phyloP scores from a whole-genome alignment of 2,888 invertebrate genomes.

The Proisotoma minuta region DNA sequence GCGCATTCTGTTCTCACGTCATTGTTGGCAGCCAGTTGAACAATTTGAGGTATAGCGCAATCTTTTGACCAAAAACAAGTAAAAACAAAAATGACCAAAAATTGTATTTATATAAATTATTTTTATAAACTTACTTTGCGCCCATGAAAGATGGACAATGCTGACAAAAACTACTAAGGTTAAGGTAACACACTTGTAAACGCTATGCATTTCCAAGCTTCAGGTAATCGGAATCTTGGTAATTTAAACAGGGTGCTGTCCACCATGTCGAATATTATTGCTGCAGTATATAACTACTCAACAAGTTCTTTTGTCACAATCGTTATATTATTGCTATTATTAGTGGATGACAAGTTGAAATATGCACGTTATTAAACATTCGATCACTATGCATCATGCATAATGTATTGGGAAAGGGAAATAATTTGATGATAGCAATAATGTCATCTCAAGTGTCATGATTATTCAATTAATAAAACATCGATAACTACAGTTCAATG shows the following conservation, averaged over 20 bases:
- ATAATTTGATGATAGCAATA: too few relatives aligned
- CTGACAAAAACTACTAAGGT: neutral
- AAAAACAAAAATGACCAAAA: neutral
- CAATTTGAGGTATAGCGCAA: slow-evolving; percentile 14
- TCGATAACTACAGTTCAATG: too few relatives aligned
- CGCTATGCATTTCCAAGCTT: neutral
- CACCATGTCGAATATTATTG: neutral
- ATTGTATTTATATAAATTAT: neutral
- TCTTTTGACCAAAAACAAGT: neutral
- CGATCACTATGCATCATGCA: too few relatives aligned
- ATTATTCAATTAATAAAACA: too few relatives aligned
- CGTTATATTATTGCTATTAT: too few relatives aligned
- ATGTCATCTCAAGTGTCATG: too few relatives aligned
- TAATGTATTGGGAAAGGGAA: too few relatives aligned
- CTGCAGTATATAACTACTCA: too few relatives aligned
- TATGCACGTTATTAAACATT: too few relatives aligned
- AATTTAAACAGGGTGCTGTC: neutral
- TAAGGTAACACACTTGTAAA: neutral
- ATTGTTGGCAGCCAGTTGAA: slow-evolving; percentile 2
- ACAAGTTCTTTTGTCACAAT: too few relatives aligned
- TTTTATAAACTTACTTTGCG: slow-evolving; percentile 7
- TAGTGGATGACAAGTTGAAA: too few relatives aligned
- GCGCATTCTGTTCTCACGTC: slow-evolving; percentile 9
- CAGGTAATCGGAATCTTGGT: neutral
- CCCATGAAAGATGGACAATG: neutral